Percentiles rank a stretch among this genome's conserved stretches.
Conservation (phyloP, 2,888 invertebrate species). For the Halictus ligatus region DNA sequence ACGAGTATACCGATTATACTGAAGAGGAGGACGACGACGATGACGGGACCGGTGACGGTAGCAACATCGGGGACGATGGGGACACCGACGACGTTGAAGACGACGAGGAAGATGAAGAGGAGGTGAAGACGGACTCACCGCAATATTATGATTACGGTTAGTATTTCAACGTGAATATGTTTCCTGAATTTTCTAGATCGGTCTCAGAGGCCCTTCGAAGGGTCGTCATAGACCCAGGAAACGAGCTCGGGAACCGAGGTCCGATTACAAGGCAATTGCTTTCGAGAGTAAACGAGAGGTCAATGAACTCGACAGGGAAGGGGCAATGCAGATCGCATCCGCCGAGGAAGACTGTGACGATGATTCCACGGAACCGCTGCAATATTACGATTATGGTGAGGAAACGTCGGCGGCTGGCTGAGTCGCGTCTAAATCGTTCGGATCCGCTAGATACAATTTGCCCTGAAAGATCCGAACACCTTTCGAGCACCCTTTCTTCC, state of each 20-base stretch:
- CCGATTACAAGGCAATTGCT: conserved; percentile 40
- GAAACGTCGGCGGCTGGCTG: conserved; percentile 33
- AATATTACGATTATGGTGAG: conserved; percentile 78
- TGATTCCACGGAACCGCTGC: conserved; percentile 63
- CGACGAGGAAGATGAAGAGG: conserved; percentile 62
- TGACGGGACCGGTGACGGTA: conserved; percentile 27
- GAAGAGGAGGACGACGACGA: conserved; percentile 46
- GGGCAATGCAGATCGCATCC: conserved; percentile 49
- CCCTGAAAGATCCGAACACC: not conserved
- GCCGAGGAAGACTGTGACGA: conserved; percentile 63
- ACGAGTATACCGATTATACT: conserved; percentile 25
- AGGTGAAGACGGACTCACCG: conserved; percentile 60
- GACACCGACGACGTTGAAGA: conserved; percentile 51
- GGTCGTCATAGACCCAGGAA: conserved; percentile 50
- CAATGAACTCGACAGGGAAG: conserved; percentile 42
- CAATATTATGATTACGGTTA: conserved; percentile 76
- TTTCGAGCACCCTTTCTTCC: not conserved
- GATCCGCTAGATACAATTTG: not conserved
- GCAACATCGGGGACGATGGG: conserved; percentile 4
- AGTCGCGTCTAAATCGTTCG: not conserved
- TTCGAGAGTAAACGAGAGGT: conserved; percentile 50
- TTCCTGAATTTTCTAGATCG: conserved; percentile 67
- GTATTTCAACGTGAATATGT: conserved; percentile 62
- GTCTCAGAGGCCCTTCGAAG: conserved; percentile 32
- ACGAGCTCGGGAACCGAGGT: conserved; percentile 44